phyloP scores from a whole-genome alignment of 2,113 vertebrate species.

The Psammodynastes pulverulentus region DNA sequence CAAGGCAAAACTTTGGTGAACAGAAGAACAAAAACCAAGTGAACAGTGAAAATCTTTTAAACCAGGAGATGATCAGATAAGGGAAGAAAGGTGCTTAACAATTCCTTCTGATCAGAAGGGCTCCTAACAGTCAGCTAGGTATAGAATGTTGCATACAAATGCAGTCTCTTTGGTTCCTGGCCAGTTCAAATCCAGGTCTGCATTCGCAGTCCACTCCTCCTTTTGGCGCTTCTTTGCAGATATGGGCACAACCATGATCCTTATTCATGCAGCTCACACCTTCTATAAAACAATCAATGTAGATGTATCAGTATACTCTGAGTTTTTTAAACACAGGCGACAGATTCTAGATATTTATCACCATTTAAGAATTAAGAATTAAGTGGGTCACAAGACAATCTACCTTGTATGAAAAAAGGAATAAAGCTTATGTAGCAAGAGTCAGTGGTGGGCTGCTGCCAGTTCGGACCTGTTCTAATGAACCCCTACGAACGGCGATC shows the following conservation, averaged over 20 bases:
- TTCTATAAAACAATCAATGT: slow-evolving; percentile 76
- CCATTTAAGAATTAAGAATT: neutral
- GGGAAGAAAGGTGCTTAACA: neutral
- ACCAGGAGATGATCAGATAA: neutral
- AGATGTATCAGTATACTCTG: slow-evolving; percentile 29
- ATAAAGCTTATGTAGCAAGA: neutral
- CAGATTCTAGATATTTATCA: neutral
- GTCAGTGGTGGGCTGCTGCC: too few species aligned
- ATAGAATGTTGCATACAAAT: slow-evolving; percentile 78
- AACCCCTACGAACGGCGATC: too few species aligned
- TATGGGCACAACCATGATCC: slow-evolving; percentile 93
- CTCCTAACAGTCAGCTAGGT: neutral
- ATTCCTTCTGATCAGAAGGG: neutral
- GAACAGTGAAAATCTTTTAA: neutral
- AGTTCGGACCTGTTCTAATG: too few species aligned
- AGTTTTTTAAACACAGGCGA: neutral
- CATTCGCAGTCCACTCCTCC: slow-evolving; percentile 93
- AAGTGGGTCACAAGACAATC: neutral
- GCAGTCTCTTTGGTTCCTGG: slow-evolving; percentile 91
- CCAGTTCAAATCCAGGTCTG: slow-evolving; percentile 92
- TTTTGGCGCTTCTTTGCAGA: slow-evolving; percentile 93
- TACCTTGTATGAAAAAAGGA: neutral
- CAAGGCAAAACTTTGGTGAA: neutral
- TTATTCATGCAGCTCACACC: slow-evolving; percentile 99
- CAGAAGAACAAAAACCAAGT: neutral